Conservation (phyloP, 2,797 vertebrate species). For the Heteromormyrus szaboi region DNA sequence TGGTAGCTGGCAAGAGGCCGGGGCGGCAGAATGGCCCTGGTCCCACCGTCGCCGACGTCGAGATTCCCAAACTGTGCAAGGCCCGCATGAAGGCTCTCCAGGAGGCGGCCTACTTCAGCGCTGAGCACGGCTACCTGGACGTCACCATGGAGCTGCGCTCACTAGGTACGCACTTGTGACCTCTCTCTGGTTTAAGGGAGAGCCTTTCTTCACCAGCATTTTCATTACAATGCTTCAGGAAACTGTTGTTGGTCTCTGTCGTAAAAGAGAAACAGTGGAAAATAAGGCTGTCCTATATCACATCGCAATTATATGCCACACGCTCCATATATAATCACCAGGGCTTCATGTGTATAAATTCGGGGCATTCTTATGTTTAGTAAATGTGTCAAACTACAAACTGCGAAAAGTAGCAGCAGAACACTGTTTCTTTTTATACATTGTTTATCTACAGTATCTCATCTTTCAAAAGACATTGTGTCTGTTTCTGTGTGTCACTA, state of each 20-base stretch:
- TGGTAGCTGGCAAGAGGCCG: not conserved
- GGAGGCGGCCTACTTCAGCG: constrained; percentile 89
- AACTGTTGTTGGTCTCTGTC: not conserved
- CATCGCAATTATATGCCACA: not conserved
- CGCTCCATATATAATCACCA: not conserved
- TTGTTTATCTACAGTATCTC: not conserved
- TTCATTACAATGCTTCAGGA: not conserved
- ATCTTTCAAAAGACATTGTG: not conserved
- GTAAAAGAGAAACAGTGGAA: not conserved
- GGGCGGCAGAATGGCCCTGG: not conserved
- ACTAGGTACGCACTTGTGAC: constrained; percentile 62
- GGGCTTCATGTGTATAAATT: not conserved
- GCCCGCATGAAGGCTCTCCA: constrained; percentile 81
- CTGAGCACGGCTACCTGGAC: constrained; percentile 86
- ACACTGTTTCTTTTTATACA: not conserved
- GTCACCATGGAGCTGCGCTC: constrained; percentile 86
- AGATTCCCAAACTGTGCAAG: constrained; percentile 65
- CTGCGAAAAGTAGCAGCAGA: not conserved
- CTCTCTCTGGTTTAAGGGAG: not conserved
- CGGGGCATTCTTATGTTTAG: not conserved
- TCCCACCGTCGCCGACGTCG: constrained; percentile 39
- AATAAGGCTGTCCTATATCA: not conserved
- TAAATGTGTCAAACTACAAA: not conserved
- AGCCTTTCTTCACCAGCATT: not conserved
- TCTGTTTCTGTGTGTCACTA: not conserved